Evolutionary conservation across 2,797 vertebrate genomes (phyloP), one percentile per base, ranked within the genome.

Genomic region (Oreortyx pictus): DNA sequence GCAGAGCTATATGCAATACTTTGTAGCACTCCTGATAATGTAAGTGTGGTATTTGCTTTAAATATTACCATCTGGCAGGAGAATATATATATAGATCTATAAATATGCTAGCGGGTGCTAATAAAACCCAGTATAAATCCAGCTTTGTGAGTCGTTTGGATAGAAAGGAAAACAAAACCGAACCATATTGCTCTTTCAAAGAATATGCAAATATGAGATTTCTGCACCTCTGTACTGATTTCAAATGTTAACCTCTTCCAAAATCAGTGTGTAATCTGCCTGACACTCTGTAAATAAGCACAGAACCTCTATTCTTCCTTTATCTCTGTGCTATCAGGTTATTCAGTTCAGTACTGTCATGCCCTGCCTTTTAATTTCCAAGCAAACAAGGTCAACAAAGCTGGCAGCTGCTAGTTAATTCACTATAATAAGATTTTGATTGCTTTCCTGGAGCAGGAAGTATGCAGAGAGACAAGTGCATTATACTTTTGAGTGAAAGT

Each of bases 371-470:
- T 86, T 94, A 91, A 96, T 94, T 95, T 92, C 57, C 47, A 89
- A 81, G 66, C 70, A 95, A 93, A 86, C 83, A 91, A 92, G 90
- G 91, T 91, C 93, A 93, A 75, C 67, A 68, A 86, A 94, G 31
- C 87, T 93, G 87, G 89, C 85, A 95, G 79, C 74, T 77, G 91
- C 87, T 94, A 91, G 85, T 95, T 96, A 94, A 94, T 59, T 64
- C 61, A 3, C 23, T 39, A 22, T 93, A 95, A 95, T 74, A 92
- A 84, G 89, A 81, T 90, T 94, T 90, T 96, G 92, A 96, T 96
- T 95, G 71, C 87, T 94, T 95, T 96, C 79, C 62, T 80, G 46
- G 52, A 82, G 76, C 67, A 82, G 44, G 66, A 41, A 70, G 13
- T 60, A 8, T 27, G 37, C 17, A 50, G 67, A 39, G 54, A 90